Evolutionary conservation across 2,888 invertebrate genomes (phyloP).

Genomic region (Meloe dianella): DNA sequence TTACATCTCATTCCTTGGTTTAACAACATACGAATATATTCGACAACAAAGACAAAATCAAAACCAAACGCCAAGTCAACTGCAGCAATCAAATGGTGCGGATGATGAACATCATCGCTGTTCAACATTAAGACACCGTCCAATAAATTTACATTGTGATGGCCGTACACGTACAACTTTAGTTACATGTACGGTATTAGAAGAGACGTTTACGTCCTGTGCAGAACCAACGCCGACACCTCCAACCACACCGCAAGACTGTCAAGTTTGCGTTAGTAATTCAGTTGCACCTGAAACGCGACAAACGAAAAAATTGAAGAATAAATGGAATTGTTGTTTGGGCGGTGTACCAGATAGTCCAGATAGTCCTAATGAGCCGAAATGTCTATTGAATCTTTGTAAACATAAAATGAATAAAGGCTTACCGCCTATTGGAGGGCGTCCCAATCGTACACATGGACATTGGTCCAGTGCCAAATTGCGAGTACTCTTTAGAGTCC

Average conservation of each 20-base stretch:
- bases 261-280: conserved; percentile 53
- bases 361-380: conserved; percentile 60
- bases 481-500: conserved; percentile 56
- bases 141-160: conserved; percentile 34
- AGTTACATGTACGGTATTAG: conserved; percentile 62
- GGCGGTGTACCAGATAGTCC: conserved; percentile 67
- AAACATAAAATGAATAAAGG: conserved; percentile 52
- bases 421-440: conserved; percentile 46
- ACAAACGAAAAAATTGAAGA: conserved; percentile 52
- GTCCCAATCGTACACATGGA: conserved; percentile 51
- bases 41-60: conserved; percentile 61
- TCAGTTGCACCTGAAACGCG: conserved; percentile 48
- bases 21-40: conserved; percentile 92
- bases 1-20: conserved; percentile 81
- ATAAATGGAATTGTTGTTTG: conserved; percentile 67
- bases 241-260: conserved; percentile 56
- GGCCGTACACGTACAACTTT: conserved; percentile 45
- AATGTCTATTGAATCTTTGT: conserved; percentile 56
- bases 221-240: conserved; percentile 61
- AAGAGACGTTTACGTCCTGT: conserved; percentile 57
- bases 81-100: conserved; percentile 35
- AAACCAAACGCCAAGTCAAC: conserved; percentile 38
- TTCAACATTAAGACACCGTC: conserved; percentile 34
- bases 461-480: conserved; percentile 59
- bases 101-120: conserved; percentile 32